Percentiles rank a stretch among this genome's conserved stretches.
Evolutionary conservation across 2,113 vertebrate genomes (phyloP).

Genomic region (Empidonax traillii): DNA sequence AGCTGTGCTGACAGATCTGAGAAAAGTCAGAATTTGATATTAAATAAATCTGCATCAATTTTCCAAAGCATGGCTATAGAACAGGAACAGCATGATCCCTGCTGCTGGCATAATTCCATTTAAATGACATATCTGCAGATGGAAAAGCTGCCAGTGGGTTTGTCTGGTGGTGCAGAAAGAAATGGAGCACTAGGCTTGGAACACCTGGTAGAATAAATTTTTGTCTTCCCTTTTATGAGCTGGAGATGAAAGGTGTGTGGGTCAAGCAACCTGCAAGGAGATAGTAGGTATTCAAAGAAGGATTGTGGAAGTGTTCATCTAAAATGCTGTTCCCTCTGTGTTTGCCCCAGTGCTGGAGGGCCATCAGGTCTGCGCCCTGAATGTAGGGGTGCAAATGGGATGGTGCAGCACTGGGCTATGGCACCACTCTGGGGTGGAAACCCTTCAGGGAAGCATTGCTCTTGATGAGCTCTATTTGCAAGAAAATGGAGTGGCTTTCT

Average conservation of each 20-base stretch:
- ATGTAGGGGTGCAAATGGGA: neutral
- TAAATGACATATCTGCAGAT: conserved; percentile 22
- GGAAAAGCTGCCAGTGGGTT: neutral
- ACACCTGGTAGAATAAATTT: neutral
- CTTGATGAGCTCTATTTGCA: neutral
- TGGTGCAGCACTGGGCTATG: neutral
- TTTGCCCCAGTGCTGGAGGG: neutral
- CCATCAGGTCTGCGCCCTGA: neutral
- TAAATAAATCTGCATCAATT: conserved; percentile 16
- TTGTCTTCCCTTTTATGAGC: neutral
- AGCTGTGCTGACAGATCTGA: conserved; percentile 39
- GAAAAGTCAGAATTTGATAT: conserved; percentile 30
- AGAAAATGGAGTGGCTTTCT: neutral
- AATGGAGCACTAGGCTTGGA: neutral
- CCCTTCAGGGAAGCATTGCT: neutral
- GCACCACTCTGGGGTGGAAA: neutral
- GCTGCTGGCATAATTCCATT: conserved; percentile 36
- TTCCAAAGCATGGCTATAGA: conserved; percentile 12
- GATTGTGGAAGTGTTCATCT: neutral
- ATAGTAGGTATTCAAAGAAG: neutral
- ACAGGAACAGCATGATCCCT: conserved; percentile 22
- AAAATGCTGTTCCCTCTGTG: neutral
- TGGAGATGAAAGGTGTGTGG: neutral
- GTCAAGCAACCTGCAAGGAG: neutral
- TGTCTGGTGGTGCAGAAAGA: neutral